Base-by-base conservation (phyloP, 2,888 invertebrate species). In the Epsilonema sp. region DNA sequence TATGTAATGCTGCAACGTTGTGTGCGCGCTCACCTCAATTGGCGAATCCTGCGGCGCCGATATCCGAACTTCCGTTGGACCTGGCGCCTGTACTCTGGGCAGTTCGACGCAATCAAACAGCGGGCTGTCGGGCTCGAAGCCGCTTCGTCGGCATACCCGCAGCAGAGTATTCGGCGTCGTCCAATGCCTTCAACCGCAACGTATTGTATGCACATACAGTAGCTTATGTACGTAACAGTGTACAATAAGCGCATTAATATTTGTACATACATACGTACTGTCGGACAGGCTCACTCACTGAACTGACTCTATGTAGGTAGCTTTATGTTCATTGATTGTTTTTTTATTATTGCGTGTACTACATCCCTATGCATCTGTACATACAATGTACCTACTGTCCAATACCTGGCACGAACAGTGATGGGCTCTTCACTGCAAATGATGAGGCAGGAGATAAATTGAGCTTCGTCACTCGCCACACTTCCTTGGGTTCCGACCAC, bases 401-500 rank as follows among this genome's bases (percentile, higher is more conserved):
- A n/a, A n/a, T 49, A 57, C 57, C 55, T 60, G 36, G 57, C 60
- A 21, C 61, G 50, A 40, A 62, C 60, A n/a, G 55, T 55, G 48
- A 62, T 62, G 16, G 56, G 55, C 5, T 59, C 22, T 5, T 38
- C 26, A 19, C 61, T 53, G 49, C 62, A 62, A 16, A 54, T 57
- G 37, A 62, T 58, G 3, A 61, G 56, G 50, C 62, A 62, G 5
- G 62, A 63, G 5, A 59, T 56, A 42, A 62, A 56, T 47, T 62
- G 61, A 38, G 61, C 62, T 46, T 62, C 62, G 44, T 62, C 62
- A 1, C 60, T 60, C n/a, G 62, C 59, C 22, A 58, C 58, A 13
- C 59, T 60, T 1, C 55, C 54, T 37, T 52, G 50, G 2, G 62
- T 60, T 40, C 58, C 56, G 11, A 59, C 60, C 25, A 62, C 52